Conservation (phyloP, 2,113 vertebrate species). For the Martes martes region DNA sequence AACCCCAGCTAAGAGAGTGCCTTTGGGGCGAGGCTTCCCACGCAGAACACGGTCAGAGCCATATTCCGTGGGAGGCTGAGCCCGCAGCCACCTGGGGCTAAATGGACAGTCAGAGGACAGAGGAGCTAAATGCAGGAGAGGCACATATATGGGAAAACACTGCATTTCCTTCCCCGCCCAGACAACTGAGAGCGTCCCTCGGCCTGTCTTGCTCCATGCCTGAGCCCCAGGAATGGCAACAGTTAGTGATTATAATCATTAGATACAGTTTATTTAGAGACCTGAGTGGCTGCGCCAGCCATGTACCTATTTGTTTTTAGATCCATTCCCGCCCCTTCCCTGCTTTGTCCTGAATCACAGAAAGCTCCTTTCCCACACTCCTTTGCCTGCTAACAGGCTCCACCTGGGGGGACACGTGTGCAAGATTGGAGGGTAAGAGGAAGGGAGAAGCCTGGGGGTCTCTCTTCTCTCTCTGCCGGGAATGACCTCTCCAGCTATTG, state of each 20-base stretch:
- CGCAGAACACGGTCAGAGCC: neutral
- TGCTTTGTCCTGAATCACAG: neutral
- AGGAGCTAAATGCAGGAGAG: neutral
- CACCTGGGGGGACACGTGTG: too few relatives aligned
- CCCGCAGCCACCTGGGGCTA: neutral
- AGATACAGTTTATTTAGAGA: neutral
- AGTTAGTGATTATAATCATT: neutral
- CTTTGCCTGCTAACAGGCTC: neutral
- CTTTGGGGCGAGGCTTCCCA: neutral
- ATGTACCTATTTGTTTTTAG: neutral
- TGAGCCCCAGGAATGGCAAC: neutral
- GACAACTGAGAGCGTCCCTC: neutral
- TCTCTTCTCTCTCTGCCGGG: neutral
- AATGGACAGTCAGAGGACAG: neutral
- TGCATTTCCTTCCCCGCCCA: neutral
- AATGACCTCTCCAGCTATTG: neutral
- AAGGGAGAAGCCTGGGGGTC: neutral
- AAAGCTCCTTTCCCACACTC: neutral
- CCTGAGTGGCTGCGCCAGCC: rapidly evolving
- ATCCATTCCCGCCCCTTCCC: neutral
- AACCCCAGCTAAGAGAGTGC: neutral
- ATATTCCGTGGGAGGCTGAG: neutral
- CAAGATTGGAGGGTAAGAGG: neutral
- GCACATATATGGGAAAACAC: rapidly evolving
- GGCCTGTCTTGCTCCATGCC: neutral